Conservation (phyloP, 30 jellyfish, hydroid and myxozoan genomes). For the Pelagia noctiluca region DNA sequence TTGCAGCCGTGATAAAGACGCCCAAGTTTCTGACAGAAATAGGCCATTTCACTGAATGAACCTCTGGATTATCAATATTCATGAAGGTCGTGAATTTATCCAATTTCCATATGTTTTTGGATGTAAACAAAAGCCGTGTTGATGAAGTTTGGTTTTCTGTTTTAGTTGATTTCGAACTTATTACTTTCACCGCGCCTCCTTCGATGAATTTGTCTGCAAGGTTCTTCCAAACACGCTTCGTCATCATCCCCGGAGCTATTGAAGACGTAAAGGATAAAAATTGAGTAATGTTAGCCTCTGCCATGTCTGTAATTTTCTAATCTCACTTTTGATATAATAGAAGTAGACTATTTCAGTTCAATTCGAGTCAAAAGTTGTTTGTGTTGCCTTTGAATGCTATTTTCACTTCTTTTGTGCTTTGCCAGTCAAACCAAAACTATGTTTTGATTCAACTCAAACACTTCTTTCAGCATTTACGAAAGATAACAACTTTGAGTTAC, state of each 20-base stretch:
- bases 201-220: conserved; percentile 16
- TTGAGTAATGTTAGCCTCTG: conserved; percentile 31
- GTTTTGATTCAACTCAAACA: too few species aligned
- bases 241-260: conserved; percentile 26
- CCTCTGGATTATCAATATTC: background rate
- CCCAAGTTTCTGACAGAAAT: conserved; percentile 25
- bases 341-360: too few species aligned
- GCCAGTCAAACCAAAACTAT: too few species aligned
- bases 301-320: conserved; percentile 19
- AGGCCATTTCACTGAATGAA: conserved; percentile 25
- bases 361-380: too few species aligned
- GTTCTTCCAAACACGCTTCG: conserved; percentile 35
- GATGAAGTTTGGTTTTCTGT: background rate
- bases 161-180: conserved; percentile 7
- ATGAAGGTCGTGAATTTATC: conserved; percentile 9
- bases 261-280: conserved; percentile 24
- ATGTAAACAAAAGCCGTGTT: background rate
- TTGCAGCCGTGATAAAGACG: conserved; percentile 45
- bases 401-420: too few species aligned
- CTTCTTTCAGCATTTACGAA: too few species aligned
- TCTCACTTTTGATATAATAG: too few species aligned
- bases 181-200: conserved; percentile 42
- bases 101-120: conserved; percentile 49
- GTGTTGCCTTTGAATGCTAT: too few species aligned
- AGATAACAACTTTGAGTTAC: too few species aligned